A percentile compares a stretch with the other conserved stretches of the same genome.
Evolutionary conservation across 2,888 invertebrate genomes (phyloP).

Genomic region (Tethea ocularis): DNA sequence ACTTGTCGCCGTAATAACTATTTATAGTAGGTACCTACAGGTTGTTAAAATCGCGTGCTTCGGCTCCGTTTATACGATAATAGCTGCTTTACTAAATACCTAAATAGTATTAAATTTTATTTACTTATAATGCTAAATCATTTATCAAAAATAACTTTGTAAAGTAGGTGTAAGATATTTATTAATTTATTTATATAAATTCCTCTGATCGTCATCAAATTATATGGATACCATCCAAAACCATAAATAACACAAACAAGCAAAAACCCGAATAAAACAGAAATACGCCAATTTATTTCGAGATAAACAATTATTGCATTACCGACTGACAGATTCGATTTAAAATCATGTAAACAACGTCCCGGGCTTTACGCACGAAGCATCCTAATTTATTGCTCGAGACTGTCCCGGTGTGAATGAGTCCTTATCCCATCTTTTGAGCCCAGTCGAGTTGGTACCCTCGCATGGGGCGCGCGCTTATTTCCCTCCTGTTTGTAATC

Average conservation of each 20-base stretch:
- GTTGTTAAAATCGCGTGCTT: constrained; percentile 2
- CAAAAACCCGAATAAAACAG: not conserved
- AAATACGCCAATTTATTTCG: constrained; percentile 16
- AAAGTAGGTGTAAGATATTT: too few relatives aligned
- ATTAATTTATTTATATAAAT: not conserved
- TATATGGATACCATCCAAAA: not conserved
- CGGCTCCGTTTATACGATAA: not conserved
- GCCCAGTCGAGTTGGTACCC: constrained; percentile 32
- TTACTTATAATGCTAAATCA: too few relatives aligned
- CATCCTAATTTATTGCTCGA: not conserved
- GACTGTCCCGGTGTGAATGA: not conserved
- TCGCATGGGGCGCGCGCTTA: constrained; percentile 26
- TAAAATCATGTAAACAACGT: not conserved
- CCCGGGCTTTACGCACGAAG: not conserved
- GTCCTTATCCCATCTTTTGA: constrained; percentile 1
- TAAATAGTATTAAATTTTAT: too few relatives aligned
- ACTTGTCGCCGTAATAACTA: not conserved
- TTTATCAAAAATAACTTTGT: too few relatives aligned
- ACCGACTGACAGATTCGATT: not conserved
- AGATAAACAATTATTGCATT: constrained; percentile 5
- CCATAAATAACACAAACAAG: not conserved
- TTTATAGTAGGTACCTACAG: not conserved
- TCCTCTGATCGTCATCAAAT: not conserved
- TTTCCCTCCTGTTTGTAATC: constrained; percentile 18
- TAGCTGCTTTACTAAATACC: not conserved